Evolutionary conservation across 2,113 vertebrate species (phyloP).

Genomic region (Saccopteryx bilineata): DNA sequence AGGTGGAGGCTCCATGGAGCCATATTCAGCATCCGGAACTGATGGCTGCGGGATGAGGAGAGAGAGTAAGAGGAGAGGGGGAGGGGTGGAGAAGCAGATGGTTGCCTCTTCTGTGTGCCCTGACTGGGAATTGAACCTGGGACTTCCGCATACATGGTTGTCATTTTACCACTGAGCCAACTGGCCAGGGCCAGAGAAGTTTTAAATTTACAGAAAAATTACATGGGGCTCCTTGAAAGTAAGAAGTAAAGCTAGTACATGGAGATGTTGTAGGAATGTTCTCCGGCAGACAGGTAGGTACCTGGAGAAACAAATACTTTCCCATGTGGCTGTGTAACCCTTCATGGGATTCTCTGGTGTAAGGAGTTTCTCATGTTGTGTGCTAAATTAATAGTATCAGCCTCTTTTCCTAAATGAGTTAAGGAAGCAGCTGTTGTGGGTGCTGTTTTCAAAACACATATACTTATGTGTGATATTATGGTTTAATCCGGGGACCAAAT

Average conservation of each 20-base stretch:
- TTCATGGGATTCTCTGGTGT: neutral
- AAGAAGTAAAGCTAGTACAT: neutral
- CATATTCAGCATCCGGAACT: too few species aligned
- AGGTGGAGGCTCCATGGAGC: too few species aligned
- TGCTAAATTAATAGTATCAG: neutral
- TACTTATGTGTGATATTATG: neutral
- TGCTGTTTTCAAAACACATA: constrained; percentile 18
- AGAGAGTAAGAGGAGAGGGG: too few species aligned
- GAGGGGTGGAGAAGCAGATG: too few species aligned
- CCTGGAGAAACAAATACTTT: neutral
- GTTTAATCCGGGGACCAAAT: neutral
- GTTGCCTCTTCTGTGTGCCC: too few species aligned
- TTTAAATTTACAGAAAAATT: constrained; percentile 20
- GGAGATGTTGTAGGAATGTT: neutral
- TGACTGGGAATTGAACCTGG: too few species aligned
- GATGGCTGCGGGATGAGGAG: too few species aligned
- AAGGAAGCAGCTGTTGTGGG: neutral
- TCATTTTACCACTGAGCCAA: too few species aligned
- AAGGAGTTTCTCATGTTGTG: neutral
- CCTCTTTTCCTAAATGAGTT: constrained; percentile 46
- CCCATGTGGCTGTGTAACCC: neutral
- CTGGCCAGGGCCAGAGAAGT: neutral
- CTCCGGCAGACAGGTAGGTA: neutral
- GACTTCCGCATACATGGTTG: too few species aligned
- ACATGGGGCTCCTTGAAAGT: neutral